Evolutionary conservation across 2,888 invertebrate genomes (phyloP).

Genomic region (Cephus spinipes): DNA sequence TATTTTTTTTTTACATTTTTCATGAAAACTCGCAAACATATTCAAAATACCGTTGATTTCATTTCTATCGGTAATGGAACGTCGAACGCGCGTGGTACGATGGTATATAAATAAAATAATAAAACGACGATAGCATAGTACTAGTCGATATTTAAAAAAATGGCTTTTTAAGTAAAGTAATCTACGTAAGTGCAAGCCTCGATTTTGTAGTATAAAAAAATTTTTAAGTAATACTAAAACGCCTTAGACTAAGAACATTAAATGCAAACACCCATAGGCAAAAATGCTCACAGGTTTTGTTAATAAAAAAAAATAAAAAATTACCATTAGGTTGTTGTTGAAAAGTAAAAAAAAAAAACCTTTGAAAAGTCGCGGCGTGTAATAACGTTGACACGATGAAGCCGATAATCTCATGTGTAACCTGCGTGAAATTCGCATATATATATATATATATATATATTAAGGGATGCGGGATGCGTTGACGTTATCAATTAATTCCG

Average conservation of each 20-base stretch:
- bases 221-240: background rate
- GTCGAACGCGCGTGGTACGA: background rate
- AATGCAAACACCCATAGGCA: background rate
- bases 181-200: background rate
- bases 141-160: background rate
- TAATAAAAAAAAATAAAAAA: background rate
- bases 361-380: conserved; percentile 18
- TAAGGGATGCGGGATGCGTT: background rate
- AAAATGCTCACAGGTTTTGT: background rate
- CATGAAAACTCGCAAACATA: background rate
- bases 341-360: conserved; percentile 4
- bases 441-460: background rate
- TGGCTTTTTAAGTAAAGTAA: background rate
- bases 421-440: conserved; percentile 38
- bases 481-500: background rate
- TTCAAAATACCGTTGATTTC: background rate
- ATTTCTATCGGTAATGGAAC: background rate
- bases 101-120: background rate
- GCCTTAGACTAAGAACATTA: background rate
- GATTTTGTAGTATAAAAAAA: background rate
- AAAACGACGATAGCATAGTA: background rate
- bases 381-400: conserved; percentile 26
- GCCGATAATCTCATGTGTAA: conserved; percentile 54
- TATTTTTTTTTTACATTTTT: background rate
- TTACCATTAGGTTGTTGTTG: background rate